These are phyloP conservation scores for Paraescarpia echinospica DNA, from an alignment of 1,140 invertebrate genomes.

Conservation along the genomic window DNA sequence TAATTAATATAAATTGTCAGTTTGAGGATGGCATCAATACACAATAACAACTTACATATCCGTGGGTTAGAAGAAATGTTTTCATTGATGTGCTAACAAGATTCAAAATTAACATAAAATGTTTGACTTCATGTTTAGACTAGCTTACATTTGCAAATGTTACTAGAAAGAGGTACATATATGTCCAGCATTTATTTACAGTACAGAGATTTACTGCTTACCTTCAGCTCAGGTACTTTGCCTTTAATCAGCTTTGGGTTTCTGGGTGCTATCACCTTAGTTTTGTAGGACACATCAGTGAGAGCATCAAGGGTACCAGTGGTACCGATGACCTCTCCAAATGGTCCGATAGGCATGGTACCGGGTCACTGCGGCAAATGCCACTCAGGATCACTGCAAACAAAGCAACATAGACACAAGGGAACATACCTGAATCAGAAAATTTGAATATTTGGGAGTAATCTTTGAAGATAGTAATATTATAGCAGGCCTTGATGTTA, in stretches of 20 bases:
- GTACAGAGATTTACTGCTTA: background rate
- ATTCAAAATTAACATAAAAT: too few relatives aligned
- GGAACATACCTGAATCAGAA: background rate
- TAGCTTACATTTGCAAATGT: too few relatives aligned
- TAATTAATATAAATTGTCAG: too few relatives aligned
- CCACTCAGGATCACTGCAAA: background rate
- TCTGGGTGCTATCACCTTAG: conserved; percentile 55
- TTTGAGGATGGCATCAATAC: too few relatives aligned
- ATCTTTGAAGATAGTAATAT: background rate
- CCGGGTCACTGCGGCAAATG: background rate
- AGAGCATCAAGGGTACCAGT: conserved; percentile 52
- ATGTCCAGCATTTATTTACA: background rate
- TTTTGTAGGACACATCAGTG: conserved; percentile 48
- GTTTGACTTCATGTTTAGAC: too few relatives aligned
- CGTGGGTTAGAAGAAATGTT: background rate
- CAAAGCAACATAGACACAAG: background rate
- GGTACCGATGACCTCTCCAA: conserved; percentile 56
- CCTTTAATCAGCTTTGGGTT: conserved; percentile 55
- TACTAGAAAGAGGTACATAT: too few relatives aligned
- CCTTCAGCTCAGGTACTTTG: conserved; percentile 37
- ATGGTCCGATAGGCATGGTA: conserved; percentile 48
- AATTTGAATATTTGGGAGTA: background rate
- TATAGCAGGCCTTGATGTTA: too few relatives aligned
- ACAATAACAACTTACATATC: too few relatives aligned
- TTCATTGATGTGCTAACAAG: too few relatives aligned